Evolutionary conservation across 2,113 vertebrate species (phyloP).

Genomic region (Pelecanoides urinatrix): DNA sequence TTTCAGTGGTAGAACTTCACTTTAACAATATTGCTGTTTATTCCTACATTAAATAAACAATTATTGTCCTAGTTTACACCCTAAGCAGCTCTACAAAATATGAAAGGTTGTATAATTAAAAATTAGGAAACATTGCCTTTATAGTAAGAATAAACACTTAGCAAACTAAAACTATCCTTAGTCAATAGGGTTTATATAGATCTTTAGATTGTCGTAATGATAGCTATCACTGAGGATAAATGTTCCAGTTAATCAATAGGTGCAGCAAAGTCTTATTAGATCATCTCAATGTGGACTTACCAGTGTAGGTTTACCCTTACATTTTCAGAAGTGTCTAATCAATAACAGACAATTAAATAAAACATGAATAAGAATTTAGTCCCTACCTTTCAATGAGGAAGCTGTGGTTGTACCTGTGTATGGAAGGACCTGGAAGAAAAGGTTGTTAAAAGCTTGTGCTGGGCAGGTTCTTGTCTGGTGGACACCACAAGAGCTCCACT

Average conservation of each 20-base stretch:
- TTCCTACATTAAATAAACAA: background rate
- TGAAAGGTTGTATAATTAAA: background rate
- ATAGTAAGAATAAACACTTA: background rate
- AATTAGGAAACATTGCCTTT: background rate
- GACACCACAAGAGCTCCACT: background rate
- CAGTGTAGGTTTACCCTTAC: background rate
- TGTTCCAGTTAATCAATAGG: background rate
- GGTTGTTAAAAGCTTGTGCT: background rate
- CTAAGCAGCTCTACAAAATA: background rate
- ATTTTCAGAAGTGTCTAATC: background rate
- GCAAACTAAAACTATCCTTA: background rate
- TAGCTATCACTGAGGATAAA: background rate
- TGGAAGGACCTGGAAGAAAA: background rate
- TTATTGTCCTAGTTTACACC: background rate
- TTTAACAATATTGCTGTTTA: background rate
- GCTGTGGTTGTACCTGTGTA: background rate
- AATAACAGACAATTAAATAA: background rate
- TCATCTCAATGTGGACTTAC: background rate
- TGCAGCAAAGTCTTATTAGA: background rate
- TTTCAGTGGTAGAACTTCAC: background rate
- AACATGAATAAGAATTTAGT: background rate
- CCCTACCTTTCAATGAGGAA: background rate
- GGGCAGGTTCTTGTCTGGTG: background rate
- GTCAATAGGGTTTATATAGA: background rate
- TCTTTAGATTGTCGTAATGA: background rate